phyloP scores from a whole-genome alignment of 2,113 vertebrate species.

The Oreotrochilus melanogaster region DNA sequence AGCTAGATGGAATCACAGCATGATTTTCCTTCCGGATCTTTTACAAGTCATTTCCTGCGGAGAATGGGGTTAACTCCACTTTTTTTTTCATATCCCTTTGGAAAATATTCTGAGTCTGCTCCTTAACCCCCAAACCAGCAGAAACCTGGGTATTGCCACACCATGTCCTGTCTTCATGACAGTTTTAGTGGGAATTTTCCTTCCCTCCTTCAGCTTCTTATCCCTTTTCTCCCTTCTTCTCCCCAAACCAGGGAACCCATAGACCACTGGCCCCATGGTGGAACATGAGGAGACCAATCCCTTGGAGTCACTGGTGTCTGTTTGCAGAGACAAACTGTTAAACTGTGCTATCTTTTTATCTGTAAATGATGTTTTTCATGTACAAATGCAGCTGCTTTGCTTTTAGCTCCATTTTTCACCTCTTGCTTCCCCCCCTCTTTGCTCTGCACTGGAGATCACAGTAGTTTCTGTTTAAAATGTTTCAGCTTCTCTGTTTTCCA shows the following conservation, averaged over 20 bases:
- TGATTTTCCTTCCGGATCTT: background rate
- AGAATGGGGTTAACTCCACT: background rate
- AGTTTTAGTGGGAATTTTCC: background rate
- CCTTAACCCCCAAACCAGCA: background rate
- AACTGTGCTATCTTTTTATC: background rate
- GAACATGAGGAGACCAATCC: background rate
- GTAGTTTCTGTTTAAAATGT: conserved; percentile 63
- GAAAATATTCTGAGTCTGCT: background rate
- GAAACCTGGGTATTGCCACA: background rate
- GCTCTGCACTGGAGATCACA: background rate
- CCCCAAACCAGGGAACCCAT: background rate
- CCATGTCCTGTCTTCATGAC: background rate
- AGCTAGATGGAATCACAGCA: background rate
- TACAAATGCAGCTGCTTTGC: background rate
- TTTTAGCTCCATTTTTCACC: conserved; percentile 17
- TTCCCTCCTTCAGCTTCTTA: background rate
- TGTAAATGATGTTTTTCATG: background rate
- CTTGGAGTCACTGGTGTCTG: background rate
- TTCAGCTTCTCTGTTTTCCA: conserved; percentile 58
- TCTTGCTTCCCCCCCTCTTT: background rate
- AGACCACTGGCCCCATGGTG: accelerated
- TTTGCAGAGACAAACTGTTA: background rate
- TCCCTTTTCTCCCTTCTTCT: background rate
- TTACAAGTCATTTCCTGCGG: background rate
- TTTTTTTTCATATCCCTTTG: background rate